These are phyloP conservation scores for Pogonophryne albipinna DNA, from an alignment of 2,797 vertebrate species.

Conservation along the genomic window DNA sequence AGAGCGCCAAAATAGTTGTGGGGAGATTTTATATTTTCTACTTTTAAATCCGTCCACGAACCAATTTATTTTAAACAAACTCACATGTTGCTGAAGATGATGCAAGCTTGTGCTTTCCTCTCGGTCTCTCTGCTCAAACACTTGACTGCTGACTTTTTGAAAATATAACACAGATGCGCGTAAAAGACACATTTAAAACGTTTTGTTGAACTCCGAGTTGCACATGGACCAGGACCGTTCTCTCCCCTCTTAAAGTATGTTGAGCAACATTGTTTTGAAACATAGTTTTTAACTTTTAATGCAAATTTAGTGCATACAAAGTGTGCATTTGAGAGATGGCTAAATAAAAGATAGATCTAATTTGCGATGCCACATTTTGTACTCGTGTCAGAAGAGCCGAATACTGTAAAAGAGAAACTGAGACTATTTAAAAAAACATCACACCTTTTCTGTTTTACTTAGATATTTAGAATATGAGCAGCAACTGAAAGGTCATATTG, in stretches of 20 bases:
- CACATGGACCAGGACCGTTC: not conserved
- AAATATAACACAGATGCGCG: slow-evolving; percentile 24
- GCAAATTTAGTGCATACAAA: not conserved
- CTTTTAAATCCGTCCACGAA: slow-evolving; percentile 9
- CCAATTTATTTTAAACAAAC: not conserved
- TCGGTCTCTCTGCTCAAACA: not conserved
- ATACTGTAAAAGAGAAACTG: not conserved
- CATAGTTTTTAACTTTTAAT: not conserved
- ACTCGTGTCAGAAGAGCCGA: not conserved
- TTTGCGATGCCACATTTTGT: not conserved
- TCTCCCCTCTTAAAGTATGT: not conserved
- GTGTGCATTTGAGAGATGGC: not conserved
- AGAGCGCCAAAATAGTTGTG: slow-evolving; percentile 37
- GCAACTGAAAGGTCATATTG: slow-evolving; percentile 91
- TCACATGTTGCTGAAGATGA: not conserved
- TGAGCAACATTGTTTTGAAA: not conserved
- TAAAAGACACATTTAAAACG: slow-evolving; percentile 2
- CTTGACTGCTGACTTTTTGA: slow-evolving; percentile 8
- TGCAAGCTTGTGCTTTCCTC: not conserved
- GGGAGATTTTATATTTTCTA: slow-evolving; percentile 24
- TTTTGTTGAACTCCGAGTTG: slow-evolving; percentile 18
- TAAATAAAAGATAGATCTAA: not conserved
- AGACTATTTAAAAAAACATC: slow-evolving; percentile 13
- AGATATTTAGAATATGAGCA: slow-evolving; percentile 84
- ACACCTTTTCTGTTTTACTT: slow-evolving; percentile 32